These are phyloP conservation scores for Orientallactaga bullata DNA, from an alignment of 2,113 vertebrate genomes.

Conservation along the genomic window DNA sequence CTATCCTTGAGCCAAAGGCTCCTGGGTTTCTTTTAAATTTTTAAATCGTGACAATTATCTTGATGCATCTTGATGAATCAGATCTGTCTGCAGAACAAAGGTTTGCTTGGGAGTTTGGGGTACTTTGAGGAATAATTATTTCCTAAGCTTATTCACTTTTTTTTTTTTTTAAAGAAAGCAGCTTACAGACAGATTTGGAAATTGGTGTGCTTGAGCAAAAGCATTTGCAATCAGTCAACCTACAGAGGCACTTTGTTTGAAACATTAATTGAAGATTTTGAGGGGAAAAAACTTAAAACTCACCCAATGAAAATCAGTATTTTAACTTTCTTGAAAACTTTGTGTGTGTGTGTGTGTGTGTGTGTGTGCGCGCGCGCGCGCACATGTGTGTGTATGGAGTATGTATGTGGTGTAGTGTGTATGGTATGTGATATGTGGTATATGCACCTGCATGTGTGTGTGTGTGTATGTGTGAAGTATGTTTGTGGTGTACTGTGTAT, in stretches of 20 bases:
- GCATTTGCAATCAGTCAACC: constrained; percentile 86
- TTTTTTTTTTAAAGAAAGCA: constrained; percentile 74
- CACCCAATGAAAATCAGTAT: constrained; percentile 68
- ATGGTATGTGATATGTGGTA: too few relatives aligned
- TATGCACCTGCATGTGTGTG: too few relatives aligned
- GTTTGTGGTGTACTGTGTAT: too few relatives aligned
- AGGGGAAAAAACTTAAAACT: constrained; percentile 64
- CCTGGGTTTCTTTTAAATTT: constrained; percentile 89
- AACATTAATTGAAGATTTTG: constrained; percentile 75
- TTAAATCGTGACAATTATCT: constrained; percentile 91
- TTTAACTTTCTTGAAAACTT: background rate
- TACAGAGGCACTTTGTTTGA: constrained; percentile 81
- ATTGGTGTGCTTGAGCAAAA: constrained; percentile 84
- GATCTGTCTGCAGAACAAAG: constrained; percentile 86
- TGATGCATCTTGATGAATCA: constrained; percentile 90
- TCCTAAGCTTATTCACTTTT: constrained; percentile 87
- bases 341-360: too few relatives aligned
- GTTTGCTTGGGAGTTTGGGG: constrained; percentile 81
- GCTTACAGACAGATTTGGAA: constrained; percentile 86
- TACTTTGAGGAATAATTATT: constrained; percentile 84
- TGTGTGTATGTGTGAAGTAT: too few relatives aligned
- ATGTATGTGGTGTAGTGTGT: too few relatives aligned
- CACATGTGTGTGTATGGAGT: too few relatives aligned
- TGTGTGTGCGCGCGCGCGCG: too few relatives aligned
- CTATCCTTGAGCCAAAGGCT: constrained; percentile 87